A percentile compares a stretch with the other conserved stretches of the same genome.
Evolutionary conservation across 1,140 invertebrate genomes (phyloP).

Genomic region (Heliconius himera): DNA sequence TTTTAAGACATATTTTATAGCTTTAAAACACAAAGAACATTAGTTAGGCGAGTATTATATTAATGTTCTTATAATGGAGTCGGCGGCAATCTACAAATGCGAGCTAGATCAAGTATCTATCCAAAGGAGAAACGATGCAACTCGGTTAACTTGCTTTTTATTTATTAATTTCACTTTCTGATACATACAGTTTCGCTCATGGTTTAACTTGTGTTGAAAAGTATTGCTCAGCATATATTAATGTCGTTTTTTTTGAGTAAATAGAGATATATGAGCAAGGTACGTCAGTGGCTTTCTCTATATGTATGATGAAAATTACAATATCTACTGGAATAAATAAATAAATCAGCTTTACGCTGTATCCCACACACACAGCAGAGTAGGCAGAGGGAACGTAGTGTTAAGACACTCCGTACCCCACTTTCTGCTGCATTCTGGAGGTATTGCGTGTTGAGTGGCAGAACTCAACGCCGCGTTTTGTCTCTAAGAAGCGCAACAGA

Average conservation of each 20-base stretch:
- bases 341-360: no score
- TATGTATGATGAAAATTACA: not conserved
- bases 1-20: not conserved
- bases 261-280: not conserved
- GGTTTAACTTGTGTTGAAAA: constrained; percentile 28
- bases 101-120: constrained; percentile 55
- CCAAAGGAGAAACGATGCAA: constrained; percentile 57
- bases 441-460: no score
- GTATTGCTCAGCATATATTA: constrained; percentile 3
- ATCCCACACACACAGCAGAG: no score
- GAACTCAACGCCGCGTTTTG: no score
- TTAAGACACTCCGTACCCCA: no score
- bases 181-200: constrained; percentile 39
- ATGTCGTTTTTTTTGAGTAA: not conserved
- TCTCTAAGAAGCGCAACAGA: no score
- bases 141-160: constrained; percentile 50
- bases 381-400: no score
- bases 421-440: no score
- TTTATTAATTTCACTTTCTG: constrained; percentile 56
- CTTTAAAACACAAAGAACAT: not conserved
- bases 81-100: constrained; percentile 39
- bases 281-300: not conserved
- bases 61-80: constrained; percentile 6
- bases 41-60: not conserved
- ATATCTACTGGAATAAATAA: not conserved